Base-by-base conservation (phyloP, 1,140 invertebrate species). In the Ceratosolen solmsi region DNA sequence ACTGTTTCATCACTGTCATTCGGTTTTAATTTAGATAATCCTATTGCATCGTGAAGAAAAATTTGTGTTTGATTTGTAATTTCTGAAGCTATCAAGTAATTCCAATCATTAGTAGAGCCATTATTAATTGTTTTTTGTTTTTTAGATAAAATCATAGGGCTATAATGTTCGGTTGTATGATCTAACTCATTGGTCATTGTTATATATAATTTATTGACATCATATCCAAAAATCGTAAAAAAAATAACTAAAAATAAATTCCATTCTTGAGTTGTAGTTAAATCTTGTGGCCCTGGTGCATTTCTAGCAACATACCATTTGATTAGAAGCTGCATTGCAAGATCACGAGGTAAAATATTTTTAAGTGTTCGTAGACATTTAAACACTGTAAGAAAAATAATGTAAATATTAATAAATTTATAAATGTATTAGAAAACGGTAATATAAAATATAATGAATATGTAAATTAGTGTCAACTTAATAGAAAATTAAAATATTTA, bases 231-330 rank as follows among this genome's bases (percentile, higher is more conserved):
- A 20, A 96, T 90, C 83, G 93, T 93, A 71, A 94, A 93, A 1
- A 96, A 87, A 30, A 95, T 90, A 20, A 91, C 89, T 2, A 94
- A 93, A 89, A 99, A 98, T 84, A 96, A 93, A 8, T 93, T 92
- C 96, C 97, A 97, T 90, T 98, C 97, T 83, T 96, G 94, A 84
- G 94, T 93, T 0, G 94, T 93, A 49, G 94, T 95, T 65, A 96
- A 93, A 85, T 97, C 95, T 84, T 95, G 94, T 0, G 95, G 95
- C 0, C 97, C 97, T 0, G 97, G 96, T 7, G 96, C 95, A 93
- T 98, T 98, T 70, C 96, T 92, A 1, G 94, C 93, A 0, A 95
- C 94, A 87, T 98, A 98, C 97, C 97, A 98, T 87, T 95, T 95
- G 51, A 95, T 94, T 65, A 97, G 92, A 0, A 98, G 91, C 86